Percentiles rank a stretch among this genome's conserved stretches.
Conservation (phyloP, 2,113 vertebrate species). For the Lycaon pictus region DNA sequence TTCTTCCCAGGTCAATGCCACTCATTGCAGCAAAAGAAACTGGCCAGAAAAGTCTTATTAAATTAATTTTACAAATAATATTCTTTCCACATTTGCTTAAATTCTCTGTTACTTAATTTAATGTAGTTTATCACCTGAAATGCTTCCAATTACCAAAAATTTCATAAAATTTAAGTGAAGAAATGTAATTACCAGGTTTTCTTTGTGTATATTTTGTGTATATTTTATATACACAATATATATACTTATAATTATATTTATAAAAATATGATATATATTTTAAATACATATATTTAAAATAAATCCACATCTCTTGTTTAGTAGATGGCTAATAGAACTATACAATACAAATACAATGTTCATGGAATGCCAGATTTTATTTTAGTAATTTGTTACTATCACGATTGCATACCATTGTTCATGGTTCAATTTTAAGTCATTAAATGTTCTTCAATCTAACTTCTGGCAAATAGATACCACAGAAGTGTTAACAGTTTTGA, state of each 20-base stretch:
- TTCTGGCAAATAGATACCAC: conserved; percentile 58
- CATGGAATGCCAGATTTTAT: conserved; percentile 65
- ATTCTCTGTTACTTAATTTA: conserved; percentile 56
- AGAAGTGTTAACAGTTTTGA: conserved; percentile 53
- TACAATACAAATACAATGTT: conserved; percentile 67
- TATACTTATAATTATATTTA: not conserved
- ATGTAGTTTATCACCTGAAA: not conserved
- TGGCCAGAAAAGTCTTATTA: conserved; percentile 14
- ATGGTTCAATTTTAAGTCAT: conserved; percentile 58
- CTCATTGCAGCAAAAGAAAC: conserved; percentile 12
- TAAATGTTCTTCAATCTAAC: conserved; percentile 43
- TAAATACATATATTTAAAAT: conserved; percentile 24
- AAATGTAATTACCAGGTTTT: conserved; percentile 8
- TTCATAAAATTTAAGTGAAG: conserved; percentile 51
- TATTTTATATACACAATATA: not conserved
- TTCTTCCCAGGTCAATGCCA: conserved; percentile 40
- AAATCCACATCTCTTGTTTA: conserved; percentile 22
- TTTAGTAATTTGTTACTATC: conserved; percentile 46
- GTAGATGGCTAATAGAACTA: conserved; percentile 32
- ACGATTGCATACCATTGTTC: not conserved
- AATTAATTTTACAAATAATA: conserved; percentile 38
- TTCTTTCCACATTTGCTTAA: conserved; percentile 37
- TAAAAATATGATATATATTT: not conserved
- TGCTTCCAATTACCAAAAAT: conserved; percentile 55
- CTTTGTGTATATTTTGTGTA: not conserved